Evolutionary conservation across 2,888 invertebrate genomes (phyloP).

Genomic region (Drosophila mimetica): DNA sequence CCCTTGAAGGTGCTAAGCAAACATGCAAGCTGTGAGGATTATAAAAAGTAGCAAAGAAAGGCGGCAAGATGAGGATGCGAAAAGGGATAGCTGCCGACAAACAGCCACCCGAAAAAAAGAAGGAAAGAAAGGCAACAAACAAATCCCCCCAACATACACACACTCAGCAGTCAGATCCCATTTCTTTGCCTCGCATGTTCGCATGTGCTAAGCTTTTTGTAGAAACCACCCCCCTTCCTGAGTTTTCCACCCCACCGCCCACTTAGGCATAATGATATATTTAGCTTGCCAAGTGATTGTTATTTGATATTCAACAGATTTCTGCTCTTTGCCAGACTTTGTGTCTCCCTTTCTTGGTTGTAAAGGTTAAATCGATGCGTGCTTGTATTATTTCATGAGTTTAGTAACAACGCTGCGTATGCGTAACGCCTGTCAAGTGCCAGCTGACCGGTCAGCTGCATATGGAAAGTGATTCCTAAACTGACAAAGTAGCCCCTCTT

Average conservation of each 20-base stretch:
- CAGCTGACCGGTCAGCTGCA: conserved; percentile 14
- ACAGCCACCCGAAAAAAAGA: conserved; percentile 38
- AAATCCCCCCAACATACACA: not conserved
- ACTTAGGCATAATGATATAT: conserved; percentile 79
- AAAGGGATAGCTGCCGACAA: conserved; percentile 62
- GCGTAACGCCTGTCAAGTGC: conserved; percentile 44
- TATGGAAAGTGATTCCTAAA: conserved; percentile 44
- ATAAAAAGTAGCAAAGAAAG: conserved; percentile 55
- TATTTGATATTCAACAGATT: conserved; percentile 82
- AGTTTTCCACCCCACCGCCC: conserved; percentile 50
- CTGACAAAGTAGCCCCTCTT: conserved; percentile 36
- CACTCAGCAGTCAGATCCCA: conserved; percentile 1
- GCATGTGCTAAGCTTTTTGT: conserved; percentile 60
- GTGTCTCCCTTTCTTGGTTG: conserved; percentile 27
- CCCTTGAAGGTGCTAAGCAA: conserved; percentile 68
- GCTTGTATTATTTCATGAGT: conserved; percentile 66
- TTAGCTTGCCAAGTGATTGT: conserved; percentile 79
- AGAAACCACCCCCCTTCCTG: conserved; percentile 19
- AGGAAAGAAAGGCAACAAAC: conserved; percentile 16
- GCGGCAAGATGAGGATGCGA: conserved; percentile 15
- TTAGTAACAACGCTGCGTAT: conserved; percentile 54
- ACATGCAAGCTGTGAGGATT: conserved; percentile 71
- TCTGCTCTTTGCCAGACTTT: conserved; percentile 47
- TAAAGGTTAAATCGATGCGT: conserved; percentile 50
- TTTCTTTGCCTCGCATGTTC: conserved; percentile 16